Percentiles rank a stretch among this genome's conserved stretches.
Evolutionary conservation across 2,888 invertebrate genomes (phyloP).

Genomic region (Himalopsyche kuldschensis): DNA sequence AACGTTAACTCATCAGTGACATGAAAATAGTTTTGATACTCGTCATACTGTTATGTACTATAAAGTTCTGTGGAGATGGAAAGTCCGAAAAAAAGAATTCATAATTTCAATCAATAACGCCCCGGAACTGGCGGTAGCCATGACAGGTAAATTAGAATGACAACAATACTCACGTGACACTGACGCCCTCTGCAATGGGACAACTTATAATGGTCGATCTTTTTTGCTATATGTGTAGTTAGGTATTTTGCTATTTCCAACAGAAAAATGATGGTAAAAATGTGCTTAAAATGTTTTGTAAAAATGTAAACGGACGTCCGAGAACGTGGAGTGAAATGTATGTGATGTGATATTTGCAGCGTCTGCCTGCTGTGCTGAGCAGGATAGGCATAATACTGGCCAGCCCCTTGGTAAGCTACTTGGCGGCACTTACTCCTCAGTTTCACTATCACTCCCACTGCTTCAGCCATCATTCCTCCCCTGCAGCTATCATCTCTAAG

Average conservation of each 20-base stretch:
- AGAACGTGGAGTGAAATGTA: constrained; percentile 52
- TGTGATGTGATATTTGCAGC: constrained; percentile 78
- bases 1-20: no score
- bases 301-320: background rate
- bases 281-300: background rate
- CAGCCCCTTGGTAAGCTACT: constrained; percentile 87
- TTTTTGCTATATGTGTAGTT: no score
- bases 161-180: no score
- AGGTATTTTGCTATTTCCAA: background rate
- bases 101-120: no score
- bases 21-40: no score
- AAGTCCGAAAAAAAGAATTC: no score
- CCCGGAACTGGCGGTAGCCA: no score
- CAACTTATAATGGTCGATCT: no score
- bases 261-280: background rate
- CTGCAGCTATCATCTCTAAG: constrained; percentile 3
- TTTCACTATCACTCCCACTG: constrained; percentile 34
- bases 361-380: constrained; percentile 93
- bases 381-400: constrained; percentile 95
- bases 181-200: no score
- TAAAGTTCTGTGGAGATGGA: no score
- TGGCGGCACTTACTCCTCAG: constrained; percentile 41
- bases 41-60: no score
- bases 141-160: no score
- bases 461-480: constrained; percentile 22